Conservation (phyloP, 2,888 invertebrate species). For the Apomyelois bistriatella region DNA sequence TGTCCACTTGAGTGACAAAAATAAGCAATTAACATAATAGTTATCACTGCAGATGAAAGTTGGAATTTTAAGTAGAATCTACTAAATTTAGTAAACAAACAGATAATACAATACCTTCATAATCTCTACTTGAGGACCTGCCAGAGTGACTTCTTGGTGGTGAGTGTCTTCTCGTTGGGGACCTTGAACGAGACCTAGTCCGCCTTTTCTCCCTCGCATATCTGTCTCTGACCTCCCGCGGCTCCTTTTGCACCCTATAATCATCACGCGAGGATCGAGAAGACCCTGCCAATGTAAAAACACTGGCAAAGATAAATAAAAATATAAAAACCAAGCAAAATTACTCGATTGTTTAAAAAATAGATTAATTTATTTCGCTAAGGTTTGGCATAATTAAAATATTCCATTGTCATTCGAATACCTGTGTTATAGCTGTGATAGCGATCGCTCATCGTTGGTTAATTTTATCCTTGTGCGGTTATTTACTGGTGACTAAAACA, state of each 20-base stretch:
- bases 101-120: slow-evolving; percentile 26
- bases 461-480: neutral
- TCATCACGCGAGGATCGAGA: slow-evolving; percentile 79
- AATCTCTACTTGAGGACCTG: slow-evolving; percentile 37
- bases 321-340: slow-evolving; percentile 33
- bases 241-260: slow-evolving; percentile 61
- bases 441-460: slow-evolving; percentile 49
- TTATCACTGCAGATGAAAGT: too few relatives aligned
- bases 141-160: slow-evolving; percentile 30
- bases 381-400: slow-evolving; percentile 11
- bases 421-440: slow-evolving; percentile 52
- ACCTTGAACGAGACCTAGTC: slow-evolving; percentile 43
- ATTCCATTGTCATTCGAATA: slow-evolving; percentile 49
- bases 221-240: slow-evolving; percentile 29
- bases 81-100: too few relatives aligned
- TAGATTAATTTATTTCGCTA: slow-evolving; percentile 20
- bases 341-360: slow-evolving; percentile 36
- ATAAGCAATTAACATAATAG: too few relatives aligned
- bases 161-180: slow-evolving; percentile 43
- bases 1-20: too few relatives aligned
- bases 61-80: too few relatives aligned
- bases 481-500: neutral
- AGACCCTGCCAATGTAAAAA: slow-evolving; percentile 88
- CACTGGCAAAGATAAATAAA: slow-evolving; percentile 85
- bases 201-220: slow-evolving; percentile 25